phyloP scores from a whole-genome alignment of 2,113 vertebrate species.

The Acrocephalus kingi region DNA sequence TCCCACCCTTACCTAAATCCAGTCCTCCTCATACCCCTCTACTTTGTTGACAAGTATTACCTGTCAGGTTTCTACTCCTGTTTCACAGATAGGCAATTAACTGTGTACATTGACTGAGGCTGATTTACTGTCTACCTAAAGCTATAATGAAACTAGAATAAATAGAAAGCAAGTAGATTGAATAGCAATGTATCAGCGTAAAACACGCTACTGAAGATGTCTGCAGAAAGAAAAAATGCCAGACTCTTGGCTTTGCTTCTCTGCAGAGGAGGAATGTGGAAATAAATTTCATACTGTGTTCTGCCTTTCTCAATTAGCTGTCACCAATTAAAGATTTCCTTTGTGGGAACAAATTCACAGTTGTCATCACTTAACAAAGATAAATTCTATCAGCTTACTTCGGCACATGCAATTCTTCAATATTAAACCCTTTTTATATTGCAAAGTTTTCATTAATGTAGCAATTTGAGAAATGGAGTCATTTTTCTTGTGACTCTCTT shows the following conservation, averaged over 20 bases:
- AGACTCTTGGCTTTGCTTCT: conserved; percentile 4
- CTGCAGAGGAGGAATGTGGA: not conserved
- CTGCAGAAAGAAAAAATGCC: conserved; percentile 30
- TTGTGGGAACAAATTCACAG: conserved; percentile 28
- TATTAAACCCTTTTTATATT: not conserved
- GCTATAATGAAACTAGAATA: conserved; percentile 23
- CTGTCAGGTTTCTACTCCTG: not conserved
- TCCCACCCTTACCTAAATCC: not conserved
- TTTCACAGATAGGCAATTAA: conserved; percentile 18
- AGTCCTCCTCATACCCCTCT: not conserved
- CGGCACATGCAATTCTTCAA: not conserved
- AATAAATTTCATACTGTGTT: conserved; percentile 35
- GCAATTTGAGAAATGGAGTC: not conserved
- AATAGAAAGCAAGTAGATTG: conserved; percentile 12
- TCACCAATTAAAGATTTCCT: conserved; percentile 49
- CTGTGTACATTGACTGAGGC: not conserved
- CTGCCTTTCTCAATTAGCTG: conserved; percentile 41
- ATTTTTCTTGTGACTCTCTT: not conserved
- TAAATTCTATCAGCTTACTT: conserved; percentile 20
- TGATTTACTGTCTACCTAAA: conserved; percentile 48
- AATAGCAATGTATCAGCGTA: conserved; percentile 51
- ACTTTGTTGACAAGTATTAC: not conserved
- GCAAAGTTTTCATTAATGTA: not conserved
- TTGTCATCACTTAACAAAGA: conserved; percentile 20
- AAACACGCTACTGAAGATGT: conserved; percentile 28